Evolutionary conservation across 2,888 invertebrate species (phyloP).

Genomic region (Corbicula japonica): DNA sequence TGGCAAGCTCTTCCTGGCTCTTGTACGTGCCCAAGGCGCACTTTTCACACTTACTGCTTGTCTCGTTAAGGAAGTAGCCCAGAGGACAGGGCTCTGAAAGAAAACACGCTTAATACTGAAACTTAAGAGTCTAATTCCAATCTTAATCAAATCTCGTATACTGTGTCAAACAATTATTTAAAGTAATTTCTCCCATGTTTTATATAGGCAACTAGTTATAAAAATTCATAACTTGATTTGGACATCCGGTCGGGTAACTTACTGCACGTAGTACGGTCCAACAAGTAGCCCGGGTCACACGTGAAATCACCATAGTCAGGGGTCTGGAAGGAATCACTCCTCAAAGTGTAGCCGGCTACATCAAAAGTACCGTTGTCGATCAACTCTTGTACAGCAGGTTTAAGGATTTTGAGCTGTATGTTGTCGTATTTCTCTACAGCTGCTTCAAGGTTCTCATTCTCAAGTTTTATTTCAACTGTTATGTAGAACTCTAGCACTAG

Average conservation of each 20-base stretch:
- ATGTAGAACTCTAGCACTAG: conserved; percentile 19
- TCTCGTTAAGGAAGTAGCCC: conserved; percentile 6
- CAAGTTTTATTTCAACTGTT: background rate
- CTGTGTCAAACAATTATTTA: too few relatives aligned
- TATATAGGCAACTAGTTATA: background rate
- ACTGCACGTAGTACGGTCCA: conserved; percentile 38
- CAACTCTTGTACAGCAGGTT: conserved; percentile 11
- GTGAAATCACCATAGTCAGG: conserved; percentile 17
- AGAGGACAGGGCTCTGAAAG: conserved; percentile 9
- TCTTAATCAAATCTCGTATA: background rate
- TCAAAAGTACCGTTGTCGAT: conserved; percentile 39
- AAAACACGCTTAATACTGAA: background rate
- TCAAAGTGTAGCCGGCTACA: background rate
- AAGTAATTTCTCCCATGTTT: background rate
- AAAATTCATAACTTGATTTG: background rate
- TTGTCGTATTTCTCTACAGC: background rate
- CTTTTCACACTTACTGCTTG: background rate
- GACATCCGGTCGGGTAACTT: conserved; percentile 3
- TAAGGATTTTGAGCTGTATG: background rate
- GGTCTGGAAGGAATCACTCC: conserved; percentile 17
- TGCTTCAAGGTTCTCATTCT: background rate
- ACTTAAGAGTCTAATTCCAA: background rate
- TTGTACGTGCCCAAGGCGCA: conserved; percentile 10
- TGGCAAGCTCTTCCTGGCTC: background rate
- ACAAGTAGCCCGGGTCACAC: conserved; percentile 35